Evolutionary conservation across 1,140 invertebrate genomes (phyloP).

Genomic region (Anastrepha obliqua): DNA sequence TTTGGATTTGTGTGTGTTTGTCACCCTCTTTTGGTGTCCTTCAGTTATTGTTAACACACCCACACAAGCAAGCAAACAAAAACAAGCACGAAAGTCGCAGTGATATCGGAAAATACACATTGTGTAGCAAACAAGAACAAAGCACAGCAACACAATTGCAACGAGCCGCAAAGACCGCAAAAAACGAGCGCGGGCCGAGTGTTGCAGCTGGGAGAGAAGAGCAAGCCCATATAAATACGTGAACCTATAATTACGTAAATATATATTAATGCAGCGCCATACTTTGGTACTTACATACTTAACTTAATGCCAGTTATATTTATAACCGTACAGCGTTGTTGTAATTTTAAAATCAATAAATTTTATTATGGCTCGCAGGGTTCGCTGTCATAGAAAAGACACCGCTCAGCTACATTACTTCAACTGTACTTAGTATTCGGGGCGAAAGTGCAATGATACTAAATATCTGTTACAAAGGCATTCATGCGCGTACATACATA

Average conservation of each 20-base stretch:
- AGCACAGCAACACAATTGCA: slow-evolving; percentile 44
- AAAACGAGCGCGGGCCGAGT: background rate
- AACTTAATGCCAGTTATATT: slow-evolving; percentile 27
- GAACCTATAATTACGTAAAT: background rate
- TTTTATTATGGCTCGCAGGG: background rate
- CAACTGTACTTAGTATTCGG: too few relatives aligned
- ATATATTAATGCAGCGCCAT: background rate
- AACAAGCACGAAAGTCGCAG: background rate
- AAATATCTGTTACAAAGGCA: background rate
- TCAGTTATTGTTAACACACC: slow-evolving; percentile 38
- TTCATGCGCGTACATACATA: background rate
- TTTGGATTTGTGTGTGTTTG: background rate
- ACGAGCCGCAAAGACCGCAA: slow-evolving; percentile 32
- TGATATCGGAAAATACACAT: slow-evolving; percentile 40
- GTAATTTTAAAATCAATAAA: slow-evolving; percentile 43
- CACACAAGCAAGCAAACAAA: background rate
- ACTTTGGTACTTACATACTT: slow-evolving; percentile 6
- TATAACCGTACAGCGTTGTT: background rate
- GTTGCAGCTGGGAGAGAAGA: background rate
- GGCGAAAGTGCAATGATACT: too few relatives aligned
- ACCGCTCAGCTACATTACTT: background rate
- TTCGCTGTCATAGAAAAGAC: background rate
- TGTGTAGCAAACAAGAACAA: background rate
- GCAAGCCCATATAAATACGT: background rate
- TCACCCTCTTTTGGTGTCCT: background rate